These are phyloP conservation scores for Onthophagus taurus DNA, from an alignment of 1,140 invertebrate species.

Conservation along the genomic window DNA sequence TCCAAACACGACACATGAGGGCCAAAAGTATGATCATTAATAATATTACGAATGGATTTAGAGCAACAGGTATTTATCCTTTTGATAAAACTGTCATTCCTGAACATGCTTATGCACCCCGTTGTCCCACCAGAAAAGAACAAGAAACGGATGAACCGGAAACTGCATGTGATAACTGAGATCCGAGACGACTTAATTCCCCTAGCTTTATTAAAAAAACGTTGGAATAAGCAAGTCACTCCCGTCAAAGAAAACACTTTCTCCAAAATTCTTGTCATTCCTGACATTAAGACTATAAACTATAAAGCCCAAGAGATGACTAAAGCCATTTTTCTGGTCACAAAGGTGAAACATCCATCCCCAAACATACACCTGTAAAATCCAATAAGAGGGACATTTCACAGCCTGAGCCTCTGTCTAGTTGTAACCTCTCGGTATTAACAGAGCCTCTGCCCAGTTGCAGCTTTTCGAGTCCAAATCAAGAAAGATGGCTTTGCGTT, in stretches of 20 bases:
- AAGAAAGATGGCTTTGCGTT: no score
- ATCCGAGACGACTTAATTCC: neutral
- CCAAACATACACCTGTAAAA: neutral
- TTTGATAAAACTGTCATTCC: constrained; percentile 11
- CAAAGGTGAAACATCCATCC: neutral
- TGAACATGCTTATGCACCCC: constrained; percentile 4
- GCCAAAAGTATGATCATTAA: constrained; percentile 21
- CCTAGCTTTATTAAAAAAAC: neutral
- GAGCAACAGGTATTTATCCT: constrained; percentile 17
- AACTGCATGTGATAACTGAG: neutral
- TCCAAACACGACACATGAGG: constrained; percentile 37
- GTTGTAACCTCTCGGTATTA: no score
- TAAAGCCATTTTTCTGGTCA: neutral
- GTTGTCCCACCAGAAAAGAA: neutral
- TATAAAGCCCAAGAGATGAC: neutral
- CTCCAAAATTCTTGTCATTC: neutral
- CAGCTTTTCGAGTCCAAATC: no score
- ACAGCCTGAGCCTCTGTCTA: neutral
- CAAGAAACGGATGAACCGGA: neutral
- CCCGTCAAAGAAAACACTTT: no score
- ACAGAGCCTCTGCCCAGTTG: no score
- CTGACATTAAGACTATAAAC: neutral
- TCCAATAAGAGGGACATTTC: neutral
- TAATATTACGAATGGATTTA: constrained; percentile 13
- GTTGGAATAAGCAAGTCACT: no score